Base-by-base conservation (phyloP, 2,113 vertebrate genomes). In the Excalfactoria chinensis region DNA sequence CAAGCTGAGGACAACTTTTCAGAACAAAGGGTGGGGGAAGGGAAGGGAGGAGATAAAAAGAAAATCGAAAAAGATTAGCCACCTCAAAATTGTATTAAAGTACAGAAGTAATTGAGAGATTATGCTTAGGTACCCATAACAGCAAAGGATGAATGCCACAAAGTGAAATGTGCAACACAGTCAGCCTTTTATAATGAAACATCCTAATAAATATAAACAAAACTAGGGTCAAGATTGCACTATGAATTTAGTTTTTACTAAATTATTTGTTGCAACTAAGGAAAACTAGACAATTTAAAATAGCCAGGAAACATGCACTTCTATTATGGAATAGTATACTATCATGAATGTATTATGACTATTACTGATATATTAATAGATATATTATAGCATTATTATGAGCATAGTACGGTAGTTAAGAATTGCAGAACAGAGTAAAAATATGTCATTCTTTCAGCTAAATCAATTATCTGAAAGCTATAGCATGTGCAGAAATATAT, bases 61-160 rank as follows among this genome's bases (percentile, higher is more conserved):
- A 37, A 35, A 17, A 58, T 3, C 34, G 16, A 58, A 35, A 25
- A 37, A 68, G 10, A 58, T 30, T 48, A 67, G n/a, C 11, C 79
- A 37, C n/a, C 35, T 53, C 8, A 71, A 8, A 71, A 75, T 5
- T 43, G 28, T 64, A 85, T 41, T 46, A 56, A 74, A 35, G 21
- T 2, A 10, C n/a, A 53, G 30, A 6, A 28, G 6, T 34, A 17
- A 46, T 25, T 46, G 32, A 55, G 14, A 87, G 3, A 64, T 53
- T 35, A 40, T 32, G 48, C 1, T 53, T 62, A 78, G 1, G 0
- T 14, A 51, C 4, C 12, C 14, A 3, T 46, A 75, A 70, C 5
- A 43, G 64, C 66, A 30, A 69, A 28, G 1, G 3, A 53, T 59
- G 1, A 63, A 34, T 18, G 23, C 20, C 44, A 64, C 35, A 18